These are phyloP conservation scores for Lucilia cuprina DNA, from an alignment of 1,140 invertebrate species.

Conservation along the genomic window DNA sequence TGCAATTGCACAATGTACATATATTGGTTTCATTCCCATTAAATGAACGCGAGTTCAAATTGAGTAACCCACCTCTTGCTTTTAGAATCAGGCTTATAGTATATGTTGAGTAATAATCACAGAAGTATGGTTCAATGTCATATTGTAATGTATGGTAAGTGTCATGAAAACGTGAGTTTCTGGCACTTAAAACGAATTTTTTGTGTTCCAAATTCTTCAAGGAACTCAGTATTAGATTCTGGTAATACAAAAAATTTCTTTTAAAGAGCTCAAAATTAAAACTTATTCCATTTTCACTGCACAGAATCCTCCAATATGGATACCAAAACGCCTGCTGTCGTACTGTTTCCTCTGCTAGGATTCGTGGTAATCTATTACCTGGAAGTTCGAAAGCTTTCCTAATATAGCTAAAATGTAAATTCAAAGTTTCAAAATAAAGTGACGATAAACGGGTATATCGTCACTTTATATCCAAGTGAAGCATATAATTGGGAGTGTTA, in stretches of 20 bases:
- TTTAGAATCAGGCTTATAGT: not conserved
- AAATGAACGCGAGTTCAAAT: not conserved
- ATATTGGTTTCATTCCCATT: not conserved
- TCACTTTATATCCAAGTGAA: not conserved
- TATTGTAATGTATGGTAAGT: not conserved
- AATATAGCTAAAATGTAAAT: not conserved
- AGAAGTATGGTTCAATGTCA: not conserved
- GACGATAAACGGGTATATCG: not conserved
- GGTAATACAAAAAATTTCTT: not conserved
- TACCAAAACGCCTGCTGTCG: not conserved
- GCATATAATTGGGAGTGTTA: slow-evolving; percentile 13
- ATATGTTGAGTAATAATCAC: not conserved
- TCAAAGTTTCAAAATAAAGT: not conserved
- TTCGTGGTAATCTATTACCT: not conserved
- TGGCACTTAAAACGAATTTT: not conserved
- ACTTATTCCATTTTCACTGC: not conserved
- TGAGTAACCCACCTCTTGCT: not conserved
- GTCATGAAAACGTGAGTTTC: not conserved
- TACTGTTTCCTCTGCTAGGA: not conserved
- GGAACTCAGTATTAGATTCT: not conserved
- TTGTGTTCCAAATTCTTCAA: not conserved
- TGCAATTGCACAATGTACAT: not conserved
- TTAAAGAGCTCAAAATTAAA: not conserved
- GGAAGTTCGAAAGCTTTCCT: not conserved
- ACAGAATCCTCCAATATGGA: not conserved